A percentile compares a stretch with the other conserved stretches of the same genome.
phyloP scores from a whole-genome alignment of 92 coral and sea anemone genomes.

The Porites divaricata region DNA sequence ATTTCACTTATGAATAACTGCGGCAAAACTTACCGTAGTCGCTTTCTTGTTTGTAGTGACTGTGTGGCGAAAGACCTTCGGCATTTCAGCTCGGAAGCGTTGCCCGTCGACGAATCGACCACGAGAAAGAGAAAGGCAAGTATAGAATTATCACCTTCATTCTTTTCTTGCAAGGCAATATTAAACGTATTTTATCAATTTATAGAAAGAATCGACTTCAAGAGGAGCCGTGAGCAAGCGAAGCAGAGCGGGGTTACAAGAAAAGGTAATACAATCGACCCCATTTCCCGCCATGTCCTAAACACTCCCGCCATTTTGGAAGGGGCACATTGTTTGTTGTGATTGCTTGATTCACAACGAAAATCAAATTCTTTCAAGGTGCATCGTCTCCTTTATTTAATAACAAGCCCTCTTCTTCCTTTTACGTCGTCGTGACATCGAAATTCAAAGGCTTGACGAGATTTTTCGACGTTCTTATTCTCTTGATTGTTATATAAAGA shows the following conservation, averaged over 20 bases:
- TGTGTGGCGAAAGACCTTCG: slow-evolving; percentile 59
- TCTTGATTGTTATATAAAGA: not conserved
- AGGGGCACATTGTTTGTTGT: slow-evolving; percentile 19
- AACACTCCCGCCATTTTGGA: slow-evolving; percentile 73
- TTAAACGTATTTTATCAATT: slow-evolving; percentile 11
- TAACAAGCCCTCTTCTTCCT: not conserved
- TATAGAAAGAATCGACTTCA: slow-evolving; percentile 55
- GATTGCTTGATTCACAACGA: not conserved
- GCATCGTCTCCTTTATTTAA: not conserved
- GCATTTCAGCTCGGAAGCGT: slow-evolving; percentile 45
- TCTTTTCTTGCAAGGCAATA: not conserved
- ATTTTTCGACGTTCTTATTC: slow-evolving; percentile 9
- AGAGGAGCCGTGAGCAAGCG: slow-evolving; percentile 51
- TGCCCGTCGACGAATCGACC: slow-evolving; percentile 44
- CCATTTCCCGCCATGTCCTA: slow-evolving; percentile 67
- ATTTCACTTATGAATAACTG: not conserved
- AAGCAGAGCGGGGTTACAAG: slow-evolving; percentile 57
- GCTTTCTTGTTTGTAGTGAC: slow-evolving; percentile 47
- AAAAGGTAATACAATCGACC: slow-evolving; percentile 51
- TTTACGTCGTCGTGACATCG: not conserved
- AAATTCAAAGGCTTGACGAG: not conserved
- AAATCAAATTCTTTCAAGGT: not conserved
- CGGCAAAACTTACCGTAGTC: not conserved
- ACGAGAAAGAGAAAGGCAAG: slow-evolving; percentile 70
- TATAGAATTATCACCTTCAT: not conserved